Conservation (phyloP, 35 echinoderm and acorn worm genomes). For the Acanthaster planci region DNA sequence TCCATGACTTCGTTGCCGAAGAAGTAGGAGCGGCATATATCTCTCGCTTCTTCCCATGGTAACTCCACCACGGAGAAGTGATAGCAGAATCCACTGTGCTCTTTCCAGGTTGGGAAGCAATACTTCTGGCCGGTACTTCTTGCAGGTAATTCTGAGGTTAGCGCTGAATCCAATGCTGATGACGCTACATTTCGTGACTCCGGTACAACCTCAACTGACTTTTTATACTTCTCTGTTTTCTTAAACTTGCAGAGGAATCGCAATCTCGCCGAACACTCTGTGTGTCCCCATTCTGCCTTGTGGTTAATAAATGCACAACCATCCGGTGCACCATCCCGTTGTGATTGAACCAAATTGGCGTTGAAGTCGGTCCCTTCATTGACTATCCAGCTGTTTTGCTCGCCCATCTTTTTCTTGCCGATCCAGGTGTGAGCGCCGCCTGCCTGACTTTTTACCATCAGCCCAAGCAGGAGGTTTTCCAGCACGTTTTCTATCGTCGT, state of each 20-base stretch:
- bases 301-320: neutral
- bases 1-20: slow-evolving; percentile 3
- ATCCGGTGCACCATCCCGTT: neutral
- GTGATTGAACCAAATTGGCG: neutral
- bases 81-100: neutral
- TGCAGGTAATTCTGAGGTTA: too few species aligned
- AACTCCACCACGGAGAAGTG: neutral
- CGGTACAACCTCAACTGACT: neutral
- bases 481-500: neutral
- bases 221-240: slow-evolving; percentile 5
- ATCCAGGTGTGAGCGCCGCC: neutral
- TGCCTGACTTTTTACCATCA: too few species aligned
- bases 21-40: neutral
- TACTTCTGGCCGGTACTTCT: neutral
- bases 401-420: neutral
- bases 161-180: too few species aligned
- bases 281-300: neutral
- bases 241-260: slow-evolving; percentile 10
- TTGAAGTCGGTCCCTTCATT: neutral
- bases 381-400: neutral
- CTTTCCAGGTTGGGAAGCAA: slow-evolving; percentile 16
- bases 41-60: neutral
- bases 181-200: neutral
- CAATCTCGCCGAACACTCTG: neutral
- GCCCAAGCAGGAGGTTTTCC: neutral